Percentiles rank a stretch among this genome's conserved stretches.
Evolutionary conservation across 2,797 vertebrate genomes (phyloP).

Genomic region (Tauraco hartlaubi): DNA sequence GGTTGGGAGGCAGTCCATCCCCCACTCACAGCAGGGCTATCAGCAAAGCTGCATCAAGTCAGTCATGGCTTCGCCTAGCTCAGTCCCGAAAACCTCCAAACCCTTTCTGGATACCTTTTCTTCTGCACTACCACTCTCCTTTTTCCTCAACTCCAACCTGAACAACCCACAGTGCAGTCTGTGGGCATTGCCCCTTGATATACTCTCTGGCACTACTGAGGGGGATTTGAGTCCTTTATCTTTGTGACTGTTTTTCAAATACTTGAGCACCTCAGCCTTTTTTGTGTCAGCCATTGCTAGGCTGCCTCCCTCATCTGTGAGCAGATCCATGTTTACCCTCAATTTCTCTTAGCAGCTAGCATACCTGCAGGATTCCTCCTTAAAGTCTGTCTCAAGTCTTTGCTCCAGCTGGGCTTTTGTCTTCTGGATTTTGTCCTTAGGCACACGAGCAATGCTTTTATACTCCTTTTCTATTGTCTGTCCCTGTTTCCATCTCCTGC

Average conservation of each 20-base stretch:
- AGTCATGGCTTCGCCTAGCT: background rate
- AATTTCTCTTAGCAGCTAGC: background rate
- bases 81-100: background rate
- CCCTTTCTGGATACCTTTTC: background rate
- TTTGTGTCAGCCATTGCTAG: background rate
- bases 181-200: background rate
- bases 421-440: conserved; percentile 4
- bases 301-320: background rate
- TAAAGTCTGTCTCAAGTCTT: background rate
- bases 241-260: background rate
- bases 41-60: background rate
- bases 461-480: background rate
- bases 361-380: background rate
- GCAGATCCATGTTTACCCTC: background rate
- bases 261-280: background rate
- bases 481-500: background rate
- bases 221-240: background rate
- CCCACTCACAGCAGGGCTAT: background rate
- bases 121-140: background rate
- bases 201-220: background rate
- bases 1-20: background rate
- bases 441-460: background rate
- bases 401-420: background rate
- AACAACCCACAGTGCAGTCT: background rate
- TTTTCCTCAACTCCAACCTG: background rate